Evolutionary conservation across 2,797 vertebrate species (phyloP).

Genomic region (Pipistrellus kuhlii): DNA sequence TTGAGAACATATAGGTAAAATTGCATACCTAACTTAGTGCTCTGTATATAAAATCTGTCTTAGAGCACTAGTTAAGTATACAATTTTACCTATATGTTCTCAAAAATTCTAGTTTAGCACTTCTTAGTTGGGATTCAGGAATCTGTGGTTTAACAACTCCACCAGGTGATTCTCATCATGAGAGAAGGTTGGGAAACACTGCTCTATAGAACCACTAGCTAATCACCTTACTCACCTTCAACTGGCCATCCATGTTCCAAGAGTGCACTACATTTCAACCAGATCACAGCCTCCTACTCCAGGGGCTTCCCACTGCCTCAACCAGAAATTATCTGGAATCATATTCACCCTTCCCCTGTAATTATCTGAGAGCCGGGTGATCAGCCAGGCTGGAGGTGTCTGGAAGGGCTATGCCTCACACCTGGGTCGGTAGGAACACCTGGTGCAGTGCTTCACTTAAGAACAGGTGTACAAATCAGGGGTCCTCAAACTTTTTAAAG

Average conservation of each 20-base stretch:
- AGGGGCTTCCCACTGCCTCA: not conserved
- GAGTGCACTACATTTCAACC: not conserved
- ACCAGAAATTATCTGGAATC: not conserved
- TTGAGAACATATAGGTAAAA: too few species aligned
- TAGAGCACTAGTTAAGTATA: too few species aligned
- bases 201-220: not conserved
- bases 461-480: not conserved
- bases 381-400: not conserved
- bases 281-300: not conserved
- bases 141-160: too few species aligned
- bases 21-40: too few species aligned
- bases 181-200: too few species aligned
- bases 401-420: not conserved
- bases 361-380: not conserved
- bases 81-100: too few species aligned
- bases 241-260: not conserved
- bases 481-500: too few species aligned
- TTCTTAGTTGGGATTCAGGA: too few species aligned
- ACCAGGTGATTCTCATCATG: too few species aligned
- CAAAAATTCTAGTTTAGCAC: too few species aligned
- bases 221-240: not conserved
- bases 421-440: not conserved
- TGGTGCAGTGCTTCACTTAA: not conserved
- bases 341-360: not conserved
- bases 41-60: too few species aligned